phyloP scores from a whole-genome alignment of 1,140 invertebrate species.

The Ooceraea biroi region DNA sequence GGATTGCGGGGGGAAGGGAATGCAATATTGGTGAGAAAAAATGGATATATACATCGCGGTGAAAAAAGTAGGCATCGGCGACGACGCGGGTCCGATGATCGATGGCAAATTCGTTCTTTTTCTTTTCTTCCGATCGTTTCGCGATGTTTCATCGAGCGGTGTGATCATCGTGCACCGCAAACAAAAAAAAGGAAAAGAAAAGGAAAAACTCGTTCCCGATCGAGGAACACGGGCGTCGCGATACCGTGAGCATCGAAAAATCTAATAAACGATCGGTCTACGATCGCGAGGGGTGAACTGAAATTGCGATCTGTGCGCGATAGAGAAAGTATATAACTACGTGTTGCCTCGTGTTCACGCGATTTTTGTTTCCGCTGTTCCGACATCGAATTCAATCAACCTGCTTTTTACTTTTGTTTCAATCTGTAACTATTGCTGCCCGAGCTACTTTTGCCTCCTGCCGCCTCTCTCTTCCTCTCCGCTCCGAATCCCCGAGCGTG shows the following conservation, averaged over 20 bases:
- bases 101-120: constrained; percentile 11
- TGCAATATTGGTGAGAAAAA: constrained; percentile 62
- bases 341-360: constrained; percentile 63
- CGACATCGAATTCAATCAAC: not conserved
- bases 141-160: not conserved
- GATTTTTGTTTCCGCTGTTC: constrained; percentile 64
- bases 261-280: constrained; percentile 62
- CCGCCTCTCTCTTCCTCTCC: constrained; percentile 73
- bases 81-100: constrained; percentile 58
- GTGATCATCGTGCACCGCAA: not conserved
- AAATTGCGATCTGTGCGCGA: constrained; percentile 60
- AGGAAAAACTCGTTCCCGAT: constrained; percentile 42
- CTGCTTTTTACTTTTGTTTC: constrained; percentile 33
- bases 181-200: too few species aligned
- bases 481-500: constrained; percentile 61
- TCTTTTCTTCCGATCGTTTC: not conserved
- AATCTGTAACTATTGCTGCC: constrained; percentile 54
- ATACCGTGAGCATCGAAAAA: constrained; percentile 64
- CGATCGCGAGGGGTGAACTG: constrained; percentile 68
- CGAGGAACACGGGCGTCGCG: constrained; percentile 54
- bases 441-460: constrained; percentile 64
- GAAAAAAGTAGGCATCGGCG: constrained; percentile 62
- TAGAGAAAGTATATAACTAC: constrained; percentile 50
- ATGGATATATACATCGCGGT: constrained; percentile 59
- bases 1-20: constrained; percentile 36